These are phyloP conservation scores for Drosophila dives DNA, from an alignment of 2,888 invertebrate species.

Conservation along the genomic window DNA sequence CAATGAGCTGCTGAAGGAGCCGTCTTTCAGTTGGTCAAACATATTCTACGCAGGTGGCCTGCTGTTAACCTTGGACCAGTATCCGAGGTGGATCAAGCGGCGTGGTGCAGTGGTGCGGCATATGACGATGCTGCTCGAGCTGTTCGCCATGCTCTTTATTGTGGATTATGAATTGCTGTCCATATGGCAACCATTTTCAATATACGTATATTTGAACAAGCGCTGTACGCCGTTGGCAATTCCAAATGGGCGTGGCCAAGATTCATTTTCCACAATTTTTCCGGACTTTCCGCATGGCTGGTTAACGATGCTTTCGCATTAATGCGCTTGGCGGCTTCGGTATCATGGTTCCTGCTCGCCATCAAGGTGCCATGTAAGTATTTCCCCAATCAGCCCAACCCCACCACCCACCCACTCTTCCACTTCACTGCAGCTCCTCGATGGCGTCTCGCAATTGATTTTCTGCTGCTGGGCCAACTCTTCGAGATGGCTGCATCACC, in stretches of 20 bases:
- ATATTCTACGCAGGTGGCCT: constrained; percentile 37
- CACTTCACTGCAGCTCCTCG: constrained; percentile 33
- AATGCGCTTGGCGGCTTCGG: constrained; percentile 37
- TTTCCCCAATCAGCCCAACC: neutral
- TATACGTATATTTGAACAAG: constrained; percentile 33
- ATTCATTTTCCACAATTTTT: constrained; percentile 26
- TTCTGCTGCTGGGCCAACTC: constrained; percentile 44
- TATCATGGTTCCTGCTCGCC: constrained; percentile 38
- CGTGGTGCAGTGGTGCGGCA: constrained; percentile 7
- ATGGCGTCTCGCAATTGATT: constrained; percentile 55
- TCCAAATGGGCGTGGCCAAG: constrained; percentile 19
- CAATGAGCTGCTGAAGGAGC: constrained; percentile 15
- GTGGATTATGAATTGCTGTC: constrained; percentile 41
- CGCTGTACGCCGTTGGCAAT: constrained; percentile 21
- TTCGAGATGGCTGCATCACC: constrained; percentile 15
- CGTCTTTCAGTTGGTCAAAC: constrained; percentile 27
- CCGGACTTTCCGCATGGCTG: constrained; percentile 41
- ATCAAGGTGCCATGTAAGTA: constrained; percentile 40
- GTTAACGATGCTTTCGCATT: constrained; percentile 36
- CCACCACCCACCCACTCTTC: neutral
- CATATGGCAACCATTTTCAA: constrained; percentile 46
- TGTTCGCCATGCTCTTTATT: constrained; percentile 37
- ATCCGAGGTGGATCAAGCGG: constrained; percentile 27
- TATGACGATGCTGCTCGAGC: constrained; percentile 33
- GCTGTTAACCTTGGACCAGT: constrained; percentile 34